phyloP scores from a whole-genome alignment of 2,888 invertebrate genomes.

The Pollenia amentaria region DNA sequence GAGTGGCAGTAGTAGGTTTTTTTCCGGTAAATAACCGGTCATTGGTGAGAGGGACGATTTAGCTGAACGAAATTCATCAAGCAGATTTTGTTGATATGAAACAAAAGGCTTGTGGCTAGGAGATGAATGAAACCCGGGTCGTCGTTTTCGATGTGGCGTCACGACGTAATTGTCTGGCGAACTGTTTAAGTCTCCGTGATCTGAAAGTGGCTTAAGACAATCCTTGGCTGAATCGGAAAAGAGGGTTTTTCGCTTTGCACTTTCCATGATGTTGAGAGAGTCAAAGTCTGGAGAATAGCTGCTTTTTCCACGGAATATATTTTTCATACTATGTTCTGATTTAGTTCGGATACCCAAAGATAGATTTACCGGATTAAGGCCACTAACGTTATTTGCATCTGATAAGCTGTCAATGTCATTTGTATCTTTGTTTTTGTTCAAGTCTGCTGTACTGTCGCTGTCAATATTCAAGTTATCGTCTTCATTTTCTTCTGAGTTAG shows the following conservation, averaged over 20 bases:
- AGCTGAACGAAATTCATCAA: conserved; percentile 89
- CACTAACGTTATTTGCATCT: conserved; percentile 62
- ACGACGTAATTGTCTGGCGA: conserved; percentile 94
- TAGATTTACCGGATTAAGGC: conserved; percentile 92
- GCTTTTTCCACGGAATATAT: conserved; percentile 75
- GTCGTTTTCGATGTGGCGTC: conserved; percentile 93
- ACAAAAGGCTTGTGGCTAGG: conserved; percentile 95
- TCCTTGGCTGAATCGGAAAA: conserved; percentile 87
- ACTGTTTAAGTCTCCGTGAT: conserved; percentile 89
- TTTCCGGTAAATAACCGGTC: conserved; percentile 85
- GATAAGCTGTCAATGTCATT: conserved; percentile 59
- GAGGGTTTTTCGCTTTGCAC: conserved; percentile 79
- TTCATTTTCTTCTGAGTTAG: conserved; percentile 62
- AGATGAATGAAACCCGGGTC: conserved; percentile 94
- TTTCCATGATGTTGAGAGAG: conserved; percentile 74
- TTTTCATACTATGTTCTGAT: conserved; percentile 83
- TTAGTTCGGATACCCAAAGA: conserved; percentile 87
- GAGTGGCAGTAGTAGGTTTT: conserved; percentile 79
- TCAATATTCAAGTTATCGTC: conserved; percentile 71
- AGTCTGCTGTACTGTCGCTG: conserved; percentile 69
- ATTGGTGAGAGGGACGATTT: conserved; percentile 90
- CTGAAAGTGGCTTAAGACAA: conserved; percentile 86
- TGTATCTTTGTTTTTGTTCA: conserved; percentile 61
- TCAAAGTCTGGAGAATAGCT: conserved; percentile 74
- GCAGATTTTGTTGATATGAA: conserved; percentile 91